Base-by-base conservation (phyloP, 2,113 vertebrate species). In the Esox niger region DNA sequence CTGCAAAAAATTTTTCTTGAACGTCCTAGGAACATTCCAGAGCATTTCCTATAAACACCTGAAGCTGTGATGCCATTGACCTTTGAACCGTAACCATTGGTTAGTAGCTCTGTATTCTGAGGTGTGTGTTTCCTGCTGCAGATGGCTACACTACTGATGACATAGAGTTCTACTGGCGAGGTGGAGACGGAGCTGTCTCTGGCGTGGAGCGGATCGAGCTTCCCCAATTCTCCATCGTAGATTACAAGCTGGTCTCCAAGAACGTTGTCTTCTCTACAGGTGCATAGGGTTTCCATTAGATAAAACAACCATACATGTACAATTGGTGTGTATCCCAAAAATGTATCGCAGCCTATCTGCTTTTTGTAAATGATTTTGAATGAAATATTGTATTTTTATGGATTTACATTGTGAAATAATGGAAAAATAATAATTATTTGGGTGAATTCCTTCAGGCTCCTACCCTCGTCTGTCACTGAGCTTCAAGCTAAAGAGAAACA, bases 401-500 rank as follows among this genome's bases (percentile, higher is more conserved):
- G 38, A 4, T 17, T 43, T 43, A 43, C 38, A 10, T 43, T 10
- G 38, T 43, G 13, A 43, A 43, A 43, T 43, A 17, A 43, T 15
- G 38, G 3, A 17, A 43, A 4, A 17, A 43, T 13, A 43, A 43
- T 4, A 17, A 17, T 15, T 38, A 38, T 2, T 43, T 77, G 26
- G 72, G 46, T 71, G 33, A 78, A 61, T 76, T 58, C 65, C 59
- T 82, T 66, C 78, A 99, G 97, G 97, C 87, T 95, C 96, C 70
- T 99, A 98, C 82, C 97, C 96, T 70, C 95, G 96, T 80, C 91
- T 99, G 82, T 99, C 97, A 71, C 95, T 99, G 82, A 98, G 97
- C 90, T 99, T 99, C 92, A 98, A 98, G 86, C 93, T 99, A 80
- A 99, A 98, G 92, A 96, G 97, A 88, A 99, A 99, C 91, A 98